Conservation (phyloP, 2,113 vertebrate genomes). For the Cricetomys ansorgei region DNA sequence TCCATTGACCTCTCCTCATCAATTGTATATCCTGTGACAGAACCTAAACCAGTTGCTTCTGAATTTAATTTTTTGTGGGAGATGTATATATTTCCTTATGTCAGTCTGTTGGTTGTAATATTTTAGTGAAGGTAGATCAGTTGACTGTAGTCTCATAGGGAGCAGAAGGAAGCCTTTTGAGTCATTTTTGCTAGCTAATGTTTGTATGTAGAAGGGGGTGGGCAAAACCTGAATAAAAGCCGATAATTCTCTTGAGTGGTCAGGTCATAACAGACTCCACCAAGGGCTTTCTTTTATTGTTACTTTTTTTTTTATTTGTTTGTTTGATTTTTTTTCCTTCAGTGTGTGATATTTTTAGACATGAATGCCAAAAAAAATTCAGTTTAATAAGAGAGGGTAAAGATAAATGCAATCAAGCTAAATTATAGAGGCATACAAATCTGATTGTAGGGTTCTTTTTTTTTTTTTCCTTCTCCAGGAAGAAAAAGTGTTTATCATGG, state of each 20-base stretch:
- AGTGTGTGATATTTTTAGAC: conserved; percentile 55
- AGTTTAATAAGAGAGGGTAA: conserved; percentile 63
- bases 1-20: not conserved
- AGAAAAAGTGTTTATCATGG: conserved; percentile 84
- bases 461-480: conserved; percentile 78
- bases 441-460: conserved; percentile 82
- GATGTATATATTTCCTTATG: not conserved
- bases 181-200: conserved; percentile 45
- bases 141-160: not conserved
- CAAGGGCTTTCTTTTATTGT: not conserved
- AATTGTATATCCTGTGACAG: not conserved
- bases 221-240: not conserved
- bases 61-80: conserved; percentile 26
- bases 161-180: not conserved
- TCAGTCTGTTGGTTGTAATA: conserved; percentile 3
- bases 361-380: conserved; percentile 51
- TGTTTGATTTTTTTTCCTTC: not conserved
- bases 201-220: not conserved
- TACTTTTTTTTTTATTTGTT: not conserved
- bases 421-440: conserved; percentile 72
- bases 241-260: not conserved
- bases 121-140: not conserved
- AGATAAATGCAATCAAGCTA: conserved; percentile 77
- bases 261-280: conserved; percentile 36
- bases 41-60: conserved; percentile 8